Base-by-base conservation (phyloP, 2,797 vertebrate genomes). In the Lacerta viridis region DNA sequence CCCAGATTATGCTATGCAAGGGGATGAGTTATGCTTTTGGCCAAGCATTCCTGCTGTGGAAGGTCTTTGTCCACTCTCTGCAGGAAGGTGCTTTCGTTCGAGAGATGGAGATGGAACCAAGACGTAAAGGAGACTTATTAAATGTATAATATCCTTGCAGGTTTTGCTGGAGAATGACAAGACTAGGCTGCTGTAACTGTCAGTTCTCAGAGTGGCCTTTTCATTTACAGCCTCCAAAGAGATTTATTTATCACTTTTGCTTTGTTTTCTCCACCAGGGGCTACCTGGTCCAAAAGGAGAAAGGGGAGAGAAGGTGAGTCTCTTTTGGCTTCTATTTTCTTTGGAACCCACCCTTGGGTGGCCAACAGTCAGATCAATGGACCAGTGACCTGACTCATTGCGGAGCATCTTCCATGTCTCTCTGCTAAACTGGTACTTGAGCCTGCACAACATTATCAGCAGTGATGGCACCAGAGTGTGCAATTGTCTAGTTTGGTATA, bases 211-310 rank as follows among this genome's bases (percentile, higher is more conserved):
- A 80, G 15, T 68, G 25, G 59, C 25, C 59, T 39, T 75, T 75
- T 75, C 39, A 11, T 66, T 84, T 81, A 39, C 43, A 72, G 6
- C 27, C 55, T 81, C 46, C 85, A 80, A 25, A 41, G 78, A 89
- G 64, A 64, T 76, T 36, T 33, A 17, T 46, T 5, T 43, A 29
- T 7, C 0, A 36, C 55, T 76, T 84, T 41, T n/a, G 4, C 15
- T 77, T 90, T 83, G 43, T 72, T 74, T 90, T 77, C 3, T 29
- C 59, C 88, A 4, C 0, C 89, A 99, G 99, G 99, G 99, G 80
- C 96, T 99, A 68, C 96, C 98, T 0, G 99, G 99, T 79, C 98
- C 95, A 78, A 99, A 98, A 96, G 99, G 99, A 66, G 98, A 99
- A 89, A 97, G 97, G 95, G 99, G 99, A 89, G 98, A 99, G 91